Percentiles rank a stretch among this genome's conserved stretches.
Evolutionary conservation across 2,888 invertebrate species (phyloP).

Genomic region (Hermaeophaga mercurialis): DNA sequence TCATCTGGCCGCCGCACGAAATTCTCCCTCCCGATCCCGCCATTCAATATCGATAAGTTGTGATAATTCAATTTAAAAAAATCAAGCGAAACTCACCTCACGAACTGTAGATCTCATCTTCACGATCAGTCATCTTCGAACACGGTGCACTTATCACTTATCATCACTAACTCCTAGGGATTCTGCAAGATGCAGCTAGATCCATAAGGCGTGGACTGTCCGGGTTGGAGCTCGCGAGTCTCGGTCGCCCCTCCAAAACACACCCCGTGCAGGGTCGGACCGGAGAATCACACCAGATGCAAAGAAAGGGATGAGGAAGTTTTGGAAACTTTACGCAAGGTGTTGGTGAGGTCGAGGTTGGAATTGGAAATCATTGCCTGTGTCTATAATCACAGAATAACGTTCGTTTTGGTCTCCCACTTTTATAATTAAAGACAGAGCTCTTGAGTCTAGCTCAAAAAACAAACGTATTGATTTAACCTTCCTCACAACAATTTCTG

Average conservation of each 20-base stretch:
- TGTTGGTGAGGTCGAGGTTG: constrained; percentile 15
- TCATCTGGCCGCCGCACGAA: neutral
- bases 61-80: neutral
- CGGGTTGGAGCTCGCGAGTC: constrained; percentile 45
- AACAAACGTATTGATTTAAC: no score
- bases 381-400: no score
- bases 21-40: constrained; percentile 14
- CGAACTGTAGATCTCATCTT: constrained; percentile 26
- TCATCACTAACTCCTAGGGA: constrained; percentile 53
- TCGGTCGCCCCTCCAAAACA: constrained; percentile 36
- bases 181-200: constrained; percentile 55
- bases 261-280: constrained; percentile 36
- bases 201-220: constrained; percentile 59
- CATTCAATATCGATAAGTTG: constrained; percentile 8
- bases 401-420: no score
- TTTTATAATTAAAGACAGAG: no score
- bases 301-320: constrained; percentile 8
- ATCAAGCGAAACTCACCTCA: constrained; percentile 19
- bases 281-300: neutral
- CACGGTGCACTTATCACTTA: constrained; percentile 51
- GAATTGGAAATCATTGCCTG: neutral
- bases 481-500: no score
- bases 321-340: neutral
- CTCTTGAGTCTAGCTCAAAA: no score
- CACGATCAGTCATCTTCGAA: constrained; percentile 50